These are phyloP conservation scores for Alectura lathami DNA, from an alignment of 2,113 vertebrate species.

Conservation along the genomic window DNA sequence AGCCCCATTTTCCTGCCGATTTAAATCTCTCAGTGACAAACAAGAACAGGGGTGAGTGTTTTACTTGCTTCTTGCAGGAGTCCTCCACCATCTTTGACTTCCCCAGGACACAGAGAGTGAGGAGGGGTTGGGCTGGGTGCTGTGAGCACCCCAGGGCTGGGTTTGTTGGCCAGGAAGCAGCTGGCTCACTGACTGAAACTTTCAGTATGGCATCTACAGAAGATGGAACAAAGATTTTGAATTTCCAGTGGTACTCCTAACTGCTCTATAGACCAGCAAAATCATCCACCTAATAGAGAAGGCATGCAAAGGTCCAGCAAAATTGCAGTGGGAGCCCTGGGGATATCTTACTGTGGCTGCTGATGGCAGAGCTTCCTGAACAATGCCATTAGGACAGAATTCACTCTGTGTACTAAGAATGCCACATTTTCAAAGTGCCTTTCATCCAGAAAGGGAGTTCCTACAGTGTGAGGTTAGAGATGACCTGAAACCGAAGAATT, in stretches of 20 bases:
- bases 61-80: not conserved
- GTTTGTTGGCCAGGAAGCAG: not conserved
- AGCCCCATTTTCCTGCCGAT: not conserved
- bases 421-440: not conserved
- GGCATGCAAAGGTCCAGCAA: not conserved
- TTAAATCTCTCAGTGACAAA: not conserved
- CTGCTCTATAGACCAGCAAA: not conserved
- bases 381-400: not conserved
- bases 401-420: not conserved
- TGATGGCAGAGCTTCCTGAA: not conserved
- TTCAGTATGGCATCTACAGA: not conserved
- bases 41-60: fast-evolving
- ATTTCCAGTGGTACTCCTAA: not conserved
- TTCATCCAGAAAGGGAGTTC: not conserved
- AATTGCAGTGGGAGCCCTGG: not conserved
- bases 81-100: not conserved
- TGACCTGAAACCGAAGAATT: not conserved
- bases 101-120: not conserved
- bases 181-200: not conserved
- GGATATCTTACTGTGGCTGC: not conserved
- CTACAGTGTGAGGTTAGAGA: not conserved
- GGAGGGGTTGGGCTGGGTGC: not conserved
- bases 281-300: not conserved
- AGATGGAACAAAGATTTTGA: not conserved
- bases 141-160: not conserved